Conservation (phyloP, 1,140 invertebrate species). For the Meteorus sp. region DNA sequence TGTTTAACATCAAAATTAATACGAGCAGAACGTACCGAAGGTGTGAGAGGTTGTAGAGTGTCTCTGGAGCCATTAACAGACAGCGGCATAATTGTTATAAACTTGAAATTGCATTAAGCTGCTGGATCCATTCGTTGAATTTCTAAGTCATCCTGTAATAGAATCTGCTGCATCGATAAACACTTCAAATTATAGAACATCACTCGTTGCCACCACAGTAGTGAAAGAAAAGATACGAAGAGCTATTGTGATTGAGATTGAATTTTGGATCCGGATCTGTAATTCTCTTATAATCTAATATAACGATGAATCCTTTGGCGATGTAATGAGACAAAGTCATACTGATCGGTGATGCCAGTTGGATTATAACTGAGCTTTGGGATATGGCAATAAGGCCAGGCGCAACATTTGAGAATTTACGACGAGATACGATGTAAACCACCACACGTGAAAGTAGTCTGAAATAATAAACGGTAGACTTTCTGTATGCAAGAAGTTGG, state of each 20-base stretch:
- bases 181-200: no score
- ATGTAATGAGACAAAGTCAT: neutral
- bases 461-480: conserved; percentile 41
- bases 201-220: no score
- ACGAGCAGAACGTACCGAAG: conserved; percentile 27
- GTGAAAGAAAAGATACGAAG: no score
- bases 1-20: no score
- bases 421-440: conserved; percentile 36
- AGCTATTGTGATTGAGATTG: no score
- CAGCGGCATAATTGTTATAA: conserved; percentile 30
- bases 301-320: no score
- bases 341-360: neutral
- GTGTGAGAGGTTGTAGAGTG: conserved; percentile 29
- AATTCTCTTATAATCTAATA: no score
- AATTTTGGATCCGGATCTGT: no score
- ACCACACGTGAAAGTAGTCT: conserved; percentile 29
- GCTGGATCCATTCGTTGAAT: neutral
- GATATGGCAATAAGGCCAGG: neutral
- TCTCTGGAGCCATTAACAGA: conserved; percentile 36
- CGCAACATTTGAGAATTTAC: conserved; percentile 20
- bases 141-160: neutral
- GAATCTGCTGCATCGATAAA: neutral
- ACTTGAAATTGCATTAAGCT: neutral
- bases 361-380: neutral
- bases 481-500: neutral